Percentiles rank a stretch among this genome's conserved stretches.
phyloP scores from a whole-genome alignment of 2,797 vertebrate genomes.

The Channallabes apus region DNA sequence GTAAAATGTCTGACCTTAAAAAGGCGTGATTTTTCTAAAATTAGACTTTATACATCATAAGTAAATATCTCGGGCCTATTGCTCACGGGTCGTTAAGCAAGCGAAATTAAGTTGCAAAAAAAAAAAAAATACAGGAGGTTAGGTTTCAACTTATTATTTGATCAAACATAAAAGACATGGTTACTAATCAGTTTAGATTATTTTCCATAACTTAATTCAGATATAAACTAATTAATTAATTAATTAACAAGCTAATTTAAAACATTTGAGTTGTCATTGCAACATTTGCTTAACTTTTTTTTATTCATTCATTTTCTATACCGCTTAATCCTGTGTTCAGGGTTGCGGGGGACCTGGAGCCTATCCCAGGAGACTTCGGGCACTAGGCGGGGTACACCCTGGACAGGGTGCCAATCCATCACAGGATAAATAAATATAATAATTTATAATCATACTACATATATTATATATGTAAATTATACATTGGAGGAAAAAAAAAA shows the following conservation, averaged over 20 bases:
- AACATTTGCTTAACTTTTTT: neutral
- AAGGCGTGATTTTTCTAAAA: neutral
- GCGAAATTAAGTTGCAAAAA: neutral
- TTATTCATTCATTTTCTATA: too few relatives aligned
- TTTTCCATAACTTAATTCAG: neutral
- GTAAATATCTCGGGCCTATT: neutral
- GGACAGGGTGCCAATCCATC: too few relatives aligned
- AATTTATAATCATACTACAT: too few relatives aligned
- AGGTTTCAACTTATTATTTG: neutral
- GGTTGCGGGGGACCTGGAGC: too few relatives aligned
- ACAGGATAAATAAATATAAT: too few relatives aligned
- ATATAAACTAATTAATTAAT: neutral
- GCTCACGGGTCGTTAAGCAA: neutral
- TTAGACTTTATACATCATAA: neutral
- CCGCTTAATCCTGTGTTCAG: too few relatives aligned
- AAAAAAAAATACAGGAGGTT: neutral
- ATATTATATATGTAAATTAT: too few relatives aligned
- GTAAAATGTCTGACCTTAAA: neutral
- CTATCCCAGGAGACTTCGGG: too few relatives aligned
- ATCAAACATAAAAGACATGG: neutral
- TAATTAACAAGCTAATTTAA: too few relatives aligned
- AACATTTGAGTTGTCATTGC: neutral
- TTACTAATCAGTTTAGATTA: neutral
- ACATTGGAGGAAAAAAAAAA: too few relatives aligned
- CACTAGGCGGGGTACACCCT: too few relatives aligned